Percentiles rank a stretch among this genome's conserved stretches.
These are phyloP conservation scores for Verasper variegatus DNA, from an alignment of 2,113 vertebrate genomes.

Conservation along the genomic window DNA sequence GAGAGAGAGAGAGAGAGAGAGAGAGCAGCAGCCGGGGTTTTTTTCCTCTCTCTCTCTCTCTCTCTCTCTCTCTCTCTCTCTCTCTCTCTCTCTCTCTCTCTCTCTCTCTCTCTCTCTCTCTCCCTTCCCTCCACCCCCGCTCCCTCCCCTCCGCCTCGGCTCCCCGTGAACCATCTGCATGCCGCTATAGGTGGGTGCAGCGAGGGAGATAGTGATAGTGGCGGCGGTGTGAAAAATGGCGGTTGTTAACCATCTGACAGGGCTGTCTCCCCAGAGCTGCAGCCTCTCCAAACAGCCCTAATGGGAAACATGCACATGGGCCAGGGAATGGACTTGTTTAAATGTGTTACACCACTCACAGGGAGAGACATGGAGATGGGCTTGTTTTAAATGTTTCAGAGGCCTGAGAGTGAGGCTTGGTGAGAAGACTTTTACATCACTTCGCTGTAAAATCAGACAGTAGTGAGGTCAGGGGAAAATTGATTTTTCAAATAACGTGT, in stretches of 20 bases:
- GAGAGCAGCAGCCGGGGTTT: background rate
- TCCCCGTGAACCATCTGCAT: constrained; percentile 70
- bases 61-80: background rate
- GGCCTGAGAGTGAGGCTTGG: constrained; percentile 6
- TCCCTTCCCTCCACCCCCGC: background rate
- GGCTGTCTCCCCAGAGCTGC: constrained; percentile 72
- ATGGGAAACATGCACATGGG: constrained; percentile 71
- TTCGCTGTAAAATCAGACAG: background rate
- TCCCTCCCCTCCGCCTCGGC: background rate
- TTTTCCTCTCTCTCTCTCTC: background rate
- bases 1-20: background rate
- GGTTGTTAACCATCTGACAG: constrained; percentile 80
- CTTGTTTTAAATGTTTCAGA: constrained; percentile 56
- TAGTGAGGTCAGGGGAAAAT: constrained; percentile 1
- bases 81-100: background rate
- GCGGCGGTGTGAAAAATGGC: constrained; percentile 76
- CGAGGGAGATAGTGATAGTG: constrained; percentile 64
- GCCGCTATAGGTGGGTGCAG: constrained; percentile 68
- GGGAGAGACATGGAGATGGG: constrained; percentile 41
- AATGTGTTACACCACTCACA: constrained; percentile 50
- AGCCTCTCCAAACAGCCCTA: constrained; percentile 74
- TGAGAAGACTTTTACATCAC: background rate
- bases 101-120: background rate
- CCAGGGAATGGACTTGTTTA: constrained; percentile 69
- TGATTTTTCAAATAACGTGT: background rate